phyloP scores from a whole-genome alignment of 2,888 invertebrate species.

The Chrysolina haemoptera region DNA sequence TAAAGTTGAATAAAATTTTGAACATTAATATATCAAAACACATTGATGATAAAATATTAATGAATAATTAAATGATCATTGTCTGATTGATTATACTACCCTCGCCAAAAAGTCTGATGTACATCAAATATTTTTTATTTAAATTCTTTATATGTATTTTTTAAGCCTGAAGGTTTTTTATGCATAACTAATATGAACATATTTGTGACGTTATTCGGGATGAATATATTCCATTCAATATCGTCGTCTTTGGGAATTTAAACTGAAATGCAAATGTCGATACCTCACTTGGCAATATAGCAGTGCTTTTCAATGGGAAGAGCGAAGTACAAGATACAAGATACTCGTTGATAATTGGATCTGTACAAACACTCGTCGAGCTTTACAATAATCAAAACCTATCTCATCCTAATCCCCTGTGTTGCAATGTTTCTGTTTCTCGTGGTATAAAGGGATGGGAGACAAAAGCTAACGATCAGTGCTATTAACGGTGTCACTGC shows the following conservation, averaged over 20 bases:
- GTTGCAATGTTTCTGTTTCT: constrained; percentile 17
- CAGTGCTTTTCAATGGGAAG: not conserved
- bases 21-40: too few relatives aligned
- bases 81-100: too few relatives aligned
- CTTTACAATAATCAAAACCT: constrained; percentile 12
- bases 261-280: not conserved
- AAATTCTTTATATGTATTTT: too few relatives aligned
- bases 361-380: constrained; percentile 13
- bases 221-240: not conserved
- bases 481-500: constrained; percentile 15
- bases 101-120: too few relatives aligned
- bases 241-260: not conserved
- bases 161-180: too few relatives aligned
- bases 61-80: too few relatives aligned
- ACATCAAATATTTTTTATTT: too few relatives aligned
- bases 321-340: constrained; percentile 5
- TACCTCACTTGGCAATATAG: not conserved
- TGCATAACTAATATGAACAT: too few relatives aligned
- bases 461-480: constrained; percentile 21
- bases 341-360: constrained; percentile 17
- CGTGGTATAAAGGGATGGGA: not conserved
- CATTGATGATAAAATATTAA: too few relatives aligned
- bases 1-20: too few relatives aligned
- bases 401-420: constrained; percentile 7
- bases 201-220: too few relatives aligned